Evolutionary conservation across 2,888 invertebrate species (phyloP), one percentile per base, ranked within the genome.

Genomic region (Beris morrisii): DNA sequence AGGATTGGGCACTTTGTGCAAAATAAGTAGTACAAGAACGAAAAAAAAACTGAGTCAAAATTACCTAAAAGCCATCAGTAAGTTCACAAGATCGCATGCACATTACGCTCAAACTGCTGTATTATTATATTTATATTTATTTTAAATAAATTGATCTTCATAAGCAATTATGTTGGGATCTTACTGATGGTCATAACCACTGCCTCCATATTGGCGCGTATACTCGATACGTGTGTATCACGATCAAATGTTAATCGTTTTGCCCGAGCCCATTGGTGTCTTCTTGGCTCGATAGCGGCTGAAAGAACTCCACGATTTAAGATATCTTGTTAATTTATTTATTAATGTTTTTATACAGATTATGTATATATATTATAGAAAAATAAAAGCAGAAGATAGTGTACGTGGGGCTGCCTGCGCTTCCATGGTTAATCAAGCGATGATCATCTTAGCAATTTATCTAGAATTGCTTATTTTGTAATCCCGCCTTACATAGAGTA

Each of bases 121-220:
- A 68, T 68, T 66, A 68, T 68, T 68, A 68, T 68, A 66, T 66
- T 68, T 68, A 68, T 68, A 68, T 68, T 68, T 68, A 68, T 68
- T 68, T 68, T 68, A 66, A 66, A 66, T 64, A 68, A 68, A 68
- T 68, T 59, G 66, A 68, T 65, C 68, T 66, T 66, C 66, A 57
- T 61, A 66, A 68, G 68, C 64, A 68, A 68, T 68, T 68, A 68
- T 66, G 64, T 38, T 38, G 3, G 13, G 48, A 22, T 53, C 53
- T 53, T 53, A 15, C 28, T 53, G 38, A 38, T 12, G 22, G 15
- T 12, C 5, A 11, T 22, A 48, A 48, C 48, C 48, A 48, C 22
- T 11, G 12, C 13, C 15, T 48, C 12, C 15, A 22, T 48, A 13
- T 7, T 12, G 48, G 5, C 48, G 7, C 22, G n/a, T 12, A 38